Evolutionary conservation across 2,888 invertebrate genomes (phyloP), one percentile per base, ranked within the genome.

Genomic region (Pharmacophagus antenor): DNA sequence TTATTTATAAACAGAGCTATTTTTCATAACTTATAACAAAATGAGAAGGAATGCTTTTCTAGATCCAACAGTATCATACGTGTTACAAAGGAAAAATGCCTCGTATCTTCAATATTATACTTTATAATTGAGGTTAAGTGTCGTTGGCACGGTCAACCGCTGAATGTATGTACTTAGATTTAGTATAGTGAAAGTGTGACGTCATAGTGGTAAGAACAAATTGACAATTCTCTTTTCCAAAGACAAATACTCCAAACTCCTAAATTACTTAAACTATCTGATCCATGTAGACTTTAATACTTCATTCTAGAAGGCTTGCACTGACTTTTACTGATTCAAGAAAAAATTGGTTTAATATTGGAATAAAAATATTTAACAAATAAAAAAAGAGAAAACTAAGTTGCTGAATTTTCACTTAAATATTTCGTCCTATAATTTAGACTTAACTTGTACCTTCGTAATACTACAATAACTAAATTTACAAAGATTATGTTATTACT

Each of bases 161-260:
- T 31, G 31, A 12, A 31, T 31, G 31, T 37, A 17, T 23, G n/a
- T 18, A 23, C 25, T 18, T 23, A 47, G 41, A 4, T 49, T 37
- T 15, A 42, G 37, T 49, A 56, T 41, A 50, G 47, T 22, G 41
- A 48, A 41, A 25, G 41, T 41, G 56, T 56, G 56, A 56, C 49
- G 41, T 49, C 49, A 50, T 50, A 37, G 22, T 49, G 23, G 49
- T 56, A 44, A 53, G 53, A 23, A 56, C 56, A n/a, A n/a, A n/a
- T 48, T 56, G 56, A 56, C 37, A 15, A 56, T 42, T 42, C 41
- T 18, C 41, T 56, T 56, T 54, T 27, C 15, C 41, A 15, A 49
- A 23, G 25, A n/a, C 23, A 41, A 41, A 37, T 56, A 56, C 42
- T 41, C 21, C 18, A 7, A 54, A 42, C 27, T 25, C 23, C 42